phyloP scores from a whole-genome alignment of 64 coral and sea anemone species.

The Orbicella faveolata region DNA sequence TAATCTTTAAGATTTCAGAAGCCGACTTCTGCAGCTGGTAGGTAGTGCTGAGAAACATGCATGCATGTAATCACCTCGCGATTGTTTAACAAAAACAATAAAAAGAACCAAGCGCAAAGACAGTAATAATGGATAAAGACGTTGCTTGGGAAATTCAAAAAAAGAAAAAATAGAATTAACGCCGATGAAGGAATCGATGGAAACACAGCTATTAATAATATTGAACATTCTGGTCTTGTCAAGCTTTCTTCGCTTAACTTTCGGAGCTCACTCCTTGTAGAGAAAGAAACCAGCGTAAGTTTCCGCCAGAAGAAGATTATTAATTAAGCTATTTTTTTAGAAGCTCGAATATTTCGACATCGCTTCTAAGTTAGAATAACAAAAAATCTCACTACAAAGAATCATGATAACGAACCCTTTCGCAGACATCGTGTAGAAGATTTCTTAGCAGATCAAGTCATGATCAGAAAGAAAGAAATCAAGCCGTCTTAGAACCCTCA shows the following conservation, averaged over 20 bases:
- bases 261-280: conserved; percentile 90
- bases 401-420: conserved; percentile 24
- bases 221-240: conserved; percentile 48
- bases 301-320: neutral
- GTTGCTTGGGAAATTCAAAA: neutral
- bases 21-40: too few relatives aligned
- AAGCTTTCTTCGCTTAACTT: conserved; percentile 99
- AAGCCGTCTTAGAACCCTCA: neutral
- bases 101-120: neutral
- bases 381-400: neutral
- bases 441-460: conserved; percentile 9
- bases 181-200: neutral
- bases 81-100: too few relatives aligned
- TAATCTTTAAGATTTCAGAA: too few relatives aligned
- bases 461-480: neutral
- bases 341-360: conserved; percentile 6
- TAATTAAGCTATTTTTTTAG: neutral
- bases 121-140: neutral
- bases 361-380: neutral
- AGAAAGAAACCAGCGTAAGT: conserved; percentile 18
- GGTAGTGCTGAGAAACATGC: too few relatives aligned
- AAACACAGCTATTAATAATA: conserved; percentile 23
- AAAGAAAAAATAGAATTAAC: neutral
- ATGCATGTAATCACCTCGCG: too few relatives aligned
- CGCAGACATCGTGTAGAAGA: conserved; percentile 14